Evolutionary conservation across 2,888 invertebrate genomes (phyloP), one percentile per base, ranked within the genome.

Genomic region (Acronicta aceris): DNA sequence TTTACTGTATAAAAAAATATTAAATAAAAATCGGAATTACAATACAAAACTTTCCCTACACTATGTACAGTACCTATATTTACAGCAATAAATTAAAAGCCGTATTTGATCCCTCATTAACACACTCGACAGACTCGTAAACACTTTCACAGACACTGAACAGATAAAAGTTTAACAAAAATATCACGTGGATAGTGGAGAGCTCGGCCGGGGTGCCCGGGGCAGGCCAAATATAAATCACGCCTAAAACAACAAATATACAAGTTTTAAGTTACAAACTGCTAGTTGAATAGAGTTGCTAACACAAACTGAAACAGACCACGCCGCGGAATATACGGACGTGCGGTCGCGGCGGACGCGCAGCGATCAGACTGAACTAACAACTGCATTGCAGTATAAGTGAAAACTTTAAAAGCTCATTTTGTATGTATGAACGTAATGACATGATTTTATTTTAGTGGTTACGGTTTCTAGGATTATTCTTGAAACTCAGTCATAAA

Each of bases 231-330:
- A 66, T 79, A 81, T 76, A 79, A 81, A 78, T 81, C 76, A 75
- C 68, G 60, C 58, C 71, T 78, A 73, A 67, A 80, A 71, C 78
- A 74, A 81, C 73, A 72, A 57, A 80, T 74, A 72, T 68, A 78
- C 73, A 74, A 78, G 74, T 74, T 75, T 71, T 71, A 72, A 81
- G 71, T 78, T 79, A 63, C 65, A 52, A 66, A 65, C 65, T 58
- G 75, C 55, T 65, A 54, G 63, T 58, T 68, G 57, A 59, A 49
- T 54, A 53, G 62, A 77, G 77, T 71, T 74, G 60, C 47, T 53
- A 71, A 74, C 69, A 74, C 64, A 65, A 71, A 74, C 59, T 64
- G 65, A 62, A 62, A 45, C 69, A 54, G 70, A 65, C 47, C 16
- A 49, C 53, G 27, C 54, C 27, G 21, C 40, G 36, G 49, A 41